Conservation (phyloP, 2,797 vertebrate genomes). For the Spinibarbus caldwelli region DNA sequence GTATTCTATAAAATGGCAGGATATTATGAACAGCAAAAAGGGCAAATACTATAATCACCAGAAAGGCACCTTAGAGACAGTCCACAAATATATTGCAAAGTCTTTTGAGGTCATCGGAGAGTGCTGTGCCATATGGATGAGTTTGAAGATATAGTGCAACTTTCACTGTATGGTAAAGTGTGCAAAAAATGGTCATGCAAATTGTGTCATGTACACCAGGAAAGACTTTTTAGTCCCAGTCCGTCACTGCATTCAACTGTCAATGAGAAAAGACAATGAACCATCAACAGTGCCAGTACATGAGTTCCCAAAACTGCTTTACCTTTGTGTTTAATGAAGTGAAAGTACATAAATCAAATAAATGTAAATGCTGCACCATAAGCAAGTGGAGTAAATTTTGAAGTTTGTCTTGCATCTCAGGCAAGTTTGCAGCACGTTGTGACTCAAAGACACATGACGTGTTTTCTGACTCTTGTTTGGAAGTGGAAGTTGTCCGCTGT, state of each 20-base stretch:
- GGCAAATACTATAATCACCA: neutral
- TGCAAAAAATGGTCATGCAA: neutral
- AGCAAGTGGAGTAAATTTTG: neutral
- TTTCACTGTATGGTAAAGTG: neutral
- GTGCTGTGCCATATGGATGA: neutral
- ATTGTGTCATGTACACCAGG: neutral
- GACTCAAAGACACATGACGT: neutral
- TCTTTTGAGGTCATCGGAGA: neutral
- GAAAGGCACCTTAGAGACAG: neutral
- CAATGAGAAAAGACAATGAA: neutral
- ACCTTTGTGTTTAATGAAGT: constrained; percentile 1
- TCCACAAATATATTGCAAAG: neutral
- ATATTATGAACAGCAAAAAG: neutral
- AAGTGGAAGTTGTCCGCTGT: neutral
- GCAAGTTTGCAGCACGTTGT: neutral
- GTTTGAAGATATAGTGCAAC: neutral
- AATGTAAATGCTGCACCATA: neutral
- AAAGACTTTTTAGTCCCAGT: neutral
- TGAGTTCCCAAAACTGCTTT: neutral
- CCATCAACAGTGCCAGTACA: neutral
- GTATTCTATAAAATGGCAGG: neutral
- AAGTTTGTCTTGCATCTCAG: neutral
- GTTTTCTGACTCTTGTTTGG: neutral
- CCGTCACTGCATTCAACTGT: neutral
- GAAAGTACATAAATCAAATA: neutral